Base-by-base conservation (phyloP, 2,888 invertebrate genomes). In the Panopea generosa region DNA sequence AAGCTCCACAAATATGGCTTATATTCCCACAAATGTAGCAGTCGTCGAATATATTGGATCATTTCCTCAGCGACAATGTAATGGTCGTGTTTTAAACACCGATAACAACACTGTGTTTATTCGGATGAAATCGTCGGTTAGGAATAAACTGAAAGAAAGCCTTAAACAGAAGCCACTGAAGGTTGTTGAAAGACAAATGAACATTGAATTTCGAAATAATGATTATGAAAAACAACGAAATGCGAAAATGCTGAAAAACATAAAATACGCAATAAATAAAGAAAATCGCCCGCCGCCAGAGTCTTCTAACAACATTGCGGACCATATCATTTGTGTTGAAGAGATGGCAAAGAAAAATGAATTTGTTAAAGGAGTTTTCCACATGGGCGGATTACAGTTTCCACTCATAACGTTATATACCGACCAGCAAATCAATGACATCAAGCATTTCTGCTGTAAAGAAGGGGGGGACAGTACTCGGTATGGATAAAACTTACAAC, bases 401-500 rank as follows among this genome's bases (percentile, higher is more conserved):
- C 74, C 70, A 9, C 62, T 78, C 2, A 47, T 74, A 2, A 74
- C 70, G 2, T 49, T 74, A 2, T 78, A 40, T 26, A 71, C 40
- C 3, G 52, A 74, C 4, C 73, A 74, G 20, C 73, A 74, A 40
- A 70, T 78, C 7, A 7, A 0, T 2, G 71, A 78, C 53, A 74
- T 78, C 18, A 70, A 71, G 22, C 40, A 67, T 6, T 78, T 68
- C 26, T 72, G 72, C 16, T 67, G 68, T 24, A 69, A 45, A 29
- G n/a, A 55, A 60, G 0, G 22, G 24, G 6, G 66, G 69, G 1
- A 26, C 29, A 11, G 63, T 77, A 11, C 26, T 77, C 2, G 53
- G 77, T 1, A 53, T 77, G 4, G 77, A 77, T 33, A 77, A 73
- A 45, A 77, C 73, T 1, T 77, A 55, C 40, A 69, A 73, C 20